Conservation (phyloP, 2,888 invertebrate genomes). For the Macrophya annulata region DNA sequence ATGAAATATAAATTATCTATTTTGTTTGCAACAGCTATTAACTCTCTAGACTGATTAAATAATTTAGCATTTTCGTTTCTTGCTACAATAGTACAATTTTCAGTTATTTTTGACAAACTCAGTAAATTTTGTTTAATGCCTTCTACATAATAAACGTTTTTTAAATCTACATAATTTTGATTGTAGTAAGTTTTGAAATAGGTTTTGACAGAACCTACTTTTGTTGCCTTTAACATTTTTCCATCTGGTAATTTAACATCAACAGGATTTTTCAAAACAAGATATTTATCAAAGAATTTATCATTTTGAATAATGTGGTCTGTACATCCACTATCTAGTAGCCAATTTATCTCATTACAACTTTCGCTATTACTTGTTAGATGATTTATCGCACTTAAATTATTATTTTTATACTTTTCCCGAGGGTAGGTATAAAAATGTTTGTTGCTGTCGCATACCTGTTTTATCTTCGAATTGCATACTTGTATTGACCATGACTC, state of each 20-base stretch:
- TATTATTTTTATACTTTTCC: no score
- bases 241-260: constrained; percentile 60
- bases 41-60: constrained; percentile 48
- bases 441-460: no score
- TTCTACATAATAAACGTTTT: constrained; percentile 55
- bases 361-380: no score
- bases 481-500: no score
- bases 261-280: constrained; percentile 59
- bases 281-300: constrained; percentile 55
- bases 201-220: constrained; percentile 53
- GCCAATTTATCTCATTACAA: neutral
- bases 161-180: constrained; percentile 27
- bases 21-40: constrained; percentile 53
- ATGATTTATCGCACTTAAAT: no score
- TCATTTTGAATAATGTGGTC: neutral
- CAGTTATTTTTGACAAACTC: constrained; percentile 56
- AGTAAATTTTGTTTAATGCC: constrained; percentile 50
- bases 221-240: constrained; percentile 57
- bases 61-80: constrained; percentile 53
- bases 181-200: constrained; percentile 47
- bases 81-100: constrained; percentile 47
- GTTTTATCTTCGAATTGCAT: no score
- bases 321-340: no score
- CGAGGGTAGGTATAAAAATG: no score
- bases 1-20: constrained; percentile 44